Evolutionary conservation across 2,113 vertebrate genomes (phyloP), one percentile per base, ranked within the genome.

Genomic region (Oceanites oceanicus): DNA sequence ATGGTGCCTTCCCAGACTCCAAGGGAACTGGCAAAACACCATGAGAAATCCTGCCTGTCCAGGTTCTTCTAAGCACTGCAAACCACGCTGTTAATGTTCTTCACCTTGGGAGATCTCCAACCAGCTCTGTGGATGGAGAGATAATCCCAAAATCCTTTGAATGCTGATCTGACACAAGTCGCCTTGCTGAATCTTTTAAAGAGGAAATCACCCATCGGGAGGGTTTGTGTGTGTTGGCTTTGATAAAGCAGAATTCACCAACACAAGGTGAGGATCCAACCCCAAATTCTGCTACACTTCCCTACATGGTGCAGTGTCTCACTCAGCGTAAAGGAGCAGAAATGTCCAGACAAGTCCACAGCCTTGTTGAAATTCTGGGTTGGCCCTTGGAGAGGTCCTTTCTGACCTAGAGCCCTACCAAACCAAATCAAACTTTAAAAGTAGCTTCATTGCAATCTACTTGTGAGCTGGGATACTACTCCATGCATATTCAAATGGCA

Each of bases 401-500:
- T 68, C 49, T 66, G 62, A 75, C 58, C 6, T n/a, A 85, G 7
- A 92, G 36, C 30, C 21, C 36, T 34, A 45, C 11, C 18, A 85
- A 94, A 82, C 18, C 47, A 50, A 53, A 71, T 36, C 70, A 58
- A 55, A 50, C 47, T 55, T 88, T 13, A 79, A 19, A 62, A 91
- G 42, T 6, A 66, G 34, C 40, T 82, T 90, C 91, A 47, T 19
- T 91, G 63, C 70, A 80, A 68, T 59, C 38, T 71, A 27, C 70
- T 42, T 40, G 42, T 55, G 68, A 91, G 87, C 58, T 63, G 63
- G 34, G 42, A 73, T 52, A 79, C 73, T 26, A 32, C 65, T 65
- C 68, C 34, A 42, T 53, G 66, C 56, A 89, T 90, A 96, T 95
- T 96, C 66, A 93, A 91, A 87, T 44, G 45, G 63, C 49, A 94